phyloP scores from a whole-genome alignment of 2,113 vertebrate genomes.

The Gallinago jamesoni region DNA sequence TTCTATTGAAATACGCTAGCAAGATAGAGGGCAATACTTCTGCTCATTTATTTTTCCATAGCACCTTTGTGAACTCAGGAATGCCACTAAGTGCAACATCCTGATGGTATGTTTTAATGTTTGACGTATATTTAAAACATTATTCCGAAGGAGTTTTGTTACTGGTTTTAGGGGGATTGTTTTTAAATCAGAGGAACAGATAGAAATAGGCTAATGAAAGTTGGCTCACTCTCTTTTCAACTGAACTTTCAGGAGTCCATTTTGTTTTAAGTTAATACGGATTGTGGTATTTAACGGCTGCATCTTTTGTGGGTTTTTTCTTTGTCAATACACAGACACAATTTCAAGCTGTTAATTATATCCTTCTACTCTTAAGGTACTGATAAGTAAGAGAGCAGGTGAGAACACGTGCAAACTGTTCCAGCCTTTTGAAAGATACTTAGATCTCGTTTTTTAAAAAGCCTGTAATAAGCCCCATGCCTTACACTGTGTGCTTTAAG shows the following conservation, averaged over 20 bases:
- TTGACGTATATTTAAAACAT: neutral
- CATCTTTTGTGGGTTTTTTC: neutral
- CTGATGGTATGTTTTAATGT: constrained; percentile 26
- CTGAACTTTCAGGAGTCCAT: constrained; percentile 18
- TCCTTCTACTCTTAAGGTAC: constrained; percentile 70
- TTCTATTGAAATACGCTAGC: constrained; percentile 36
- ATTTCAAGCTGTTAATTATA: constrained; percentile 56
- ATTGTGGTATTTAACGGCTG: neutral
- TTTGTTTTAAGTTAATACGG: constrained; percentile 2
- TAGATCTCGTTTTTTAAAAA: constrained; percentile 43
- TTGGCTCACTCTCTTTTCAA: constrained; percentile 38
- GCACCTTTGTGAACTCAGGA: constrained; percentile 79
- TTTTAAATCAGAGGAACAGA: constrained; percentile 40
- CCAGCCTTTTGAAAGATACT: constrained; percentile 21
- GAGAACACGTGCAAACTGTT: neutral
- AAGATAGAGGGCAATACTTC: constrained; percentile 52
- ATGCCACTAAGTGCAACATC: constrained; percentile 26
- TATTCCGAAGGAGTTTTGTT: constrained; percentile 30
- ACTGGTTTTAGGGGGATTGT: constrained; percentile 50
- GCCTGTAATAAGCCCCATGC: constrained; percentile 64
- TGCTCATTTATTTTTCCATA: constrained; percentile 57
- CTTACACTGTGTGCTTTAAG: constrained; percentile 60
- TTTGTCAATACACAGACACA: constrained; percentile 63
- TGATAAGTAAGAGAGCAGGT: constrained; percentile 15
- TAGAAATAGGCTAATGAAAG: constrained; percentile 26